Conservation (phyloP, 2,888 invertebrate species). For the Taphrorychus bicolor region DNA sequence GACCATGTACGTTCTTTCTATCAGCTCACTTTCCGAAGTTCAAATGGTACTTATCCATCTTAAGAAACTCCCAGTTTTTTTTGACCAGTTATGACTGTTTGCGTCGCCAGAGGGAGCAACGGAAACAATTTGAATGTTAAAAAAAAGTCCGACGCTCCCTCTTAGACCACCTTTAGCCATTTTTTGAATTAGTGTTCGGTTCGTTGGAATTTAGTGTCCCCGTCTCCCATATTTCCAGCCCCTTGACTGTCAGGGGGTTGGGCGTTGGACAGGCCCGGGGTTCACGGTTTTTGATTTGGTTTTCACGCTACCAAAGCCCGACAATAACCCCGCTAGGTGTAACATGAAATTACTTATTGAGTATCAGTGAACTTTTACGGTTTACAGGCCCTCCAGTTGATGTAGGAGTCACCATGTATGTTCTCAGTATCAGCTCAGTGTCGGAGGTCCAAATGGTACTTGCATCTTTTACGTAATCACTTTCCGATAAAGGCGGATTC, state of each 20-base stretch:
- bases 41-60: constrained; percentile 77
- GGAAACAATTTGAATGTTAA: background rate
- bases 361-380: constrained; percentile 27
- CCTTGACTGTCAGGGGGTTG: constrained; percentile 31
- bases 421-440: constrained; percentile 97
- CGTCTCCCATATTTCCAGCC: constrained; percentile 34
- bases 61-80: constrained; percentile 4
- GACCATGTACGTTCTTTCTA: constrained; percentile 97
- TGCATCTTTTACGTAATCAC: constrained; percentile 7
- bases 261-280: constrained; percentile 40
- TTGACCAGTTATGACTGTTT: too few species aligned
- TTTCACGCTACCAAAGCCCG: constrained; percentile 29
- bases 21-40: constrained; percentile 98
- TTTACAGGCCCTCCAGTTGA: constrained; percentile 96
- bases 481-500: background rate
- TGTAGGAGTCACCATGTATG: constrained; percentile 98
- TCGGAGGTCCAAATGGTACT: constrained; percentile 97
- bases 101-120: background rate
- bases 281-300: constrained; percentile 41
- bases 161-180: background rate
- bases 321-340: background rate
- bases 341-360: background rate
- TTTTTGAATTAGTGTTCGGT: constrained; percentile 31
- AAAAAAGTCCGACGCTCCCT: background rate
- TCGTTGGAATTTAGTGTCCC: constrained; percentile 37